Percentiles rank a stretch among this genome's conserved stretches.
These are phyloP conservation scores for Ellobius talpinus DNA, from an alignment of 2,113 vertebrate species.

Conservation along the genomic window DNA sequence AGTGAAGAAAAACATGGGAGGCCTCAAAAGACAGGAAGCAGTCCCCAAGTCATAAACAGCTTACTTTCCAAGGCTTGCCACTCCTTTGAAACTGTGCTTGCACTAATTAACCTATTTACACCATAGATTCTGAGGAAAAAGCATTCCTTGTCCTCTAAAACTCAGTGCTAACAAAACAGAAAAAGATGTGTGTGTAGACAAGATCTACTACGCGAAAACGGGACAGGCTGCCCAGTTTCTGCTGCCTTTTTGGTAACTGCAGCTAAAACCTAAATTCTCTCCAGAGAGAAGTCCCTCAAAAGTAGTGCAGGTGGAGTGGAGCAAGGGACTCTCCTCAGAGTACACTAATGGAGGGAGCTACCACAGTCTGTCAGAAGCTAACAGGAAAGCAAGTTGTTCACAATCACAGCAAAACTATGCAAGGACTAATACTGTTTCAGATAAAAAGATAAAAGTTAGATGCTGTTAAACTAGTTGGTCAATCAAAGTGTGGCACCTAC, in stretches of 20 bases:
- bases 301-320: background rate
- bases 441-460: slow-evolving; percentile 46
- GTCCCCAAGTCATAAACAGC: slow-evolving; percentile 50
- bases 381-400: slow-evolving; percentile 7
- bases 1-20: slow-evolving; percentile 67
- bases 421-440: background rate
- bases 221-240: background rate
- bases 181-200: background rate
- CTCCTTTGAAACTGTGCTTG: slow-evolving; percentile 39
- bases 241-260: slow-evolving; percentile 14
- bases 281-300: background rate
- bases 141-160: slow-evolving; percentile 45
- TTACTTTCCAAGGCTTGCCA: slow-evolving; percentile 47
- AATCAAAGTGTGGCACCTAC: slow-evolving; percentile 64
- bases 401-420: slow-evolving; percentile 32
- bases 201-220: background rate
- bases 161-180: background rate
- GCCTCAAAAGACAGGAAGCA: slow-evolving; percentile 62
- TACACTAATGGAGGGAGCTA: background rate
- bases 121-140: background rate
- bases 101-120: slow-evolving; percentile 58
- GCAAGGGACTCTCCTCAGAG: slow-evolving; percentile 15
- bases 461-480: slow-evolving; percentile 36
- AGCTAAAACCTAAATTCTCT: slow-evolving; percentile 36
- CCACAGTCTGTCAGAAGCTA: slow-evolving; percentile 19